These are phyloP conservation scores for Adela reaumurella DNA, from an alignment of 2,888 invertebrate species.

Conservation along the genomic window DNA sequence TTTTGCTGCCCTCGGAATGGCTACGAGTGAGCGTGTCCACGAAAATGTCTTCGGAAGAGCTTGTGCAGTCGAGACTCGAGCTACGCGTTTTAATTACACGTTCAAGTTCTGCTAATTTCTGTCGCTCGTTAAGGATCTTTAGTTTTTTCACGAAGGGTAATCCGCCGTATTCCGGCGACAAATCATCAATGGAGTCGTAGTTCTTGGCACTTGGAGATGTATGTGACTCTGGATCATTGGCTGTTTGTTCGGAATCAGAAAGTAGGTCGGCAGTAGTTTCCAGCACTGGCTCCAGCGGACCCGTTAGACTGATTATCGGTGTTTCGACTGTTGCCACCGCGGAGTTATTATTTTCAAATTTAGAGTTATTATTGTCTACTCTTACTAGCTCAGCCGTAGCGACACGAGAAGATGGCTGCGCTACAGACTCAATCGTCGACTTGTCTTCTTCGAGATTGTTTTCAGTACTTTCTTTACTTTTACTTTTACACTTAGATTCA, in stretches of 20 bases:
- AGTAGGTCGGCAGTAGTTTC: constrained; percentile 43
- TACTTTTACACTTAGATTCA: constrained; percentile 41
- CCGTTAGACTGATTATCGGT: constrained; percentile 38
- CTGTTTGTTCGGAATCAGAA: constrained; percentile 25
- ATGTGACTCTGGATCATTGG: constrained; percentile 22
- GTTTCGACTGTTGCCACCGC: constrained; percentile 26
- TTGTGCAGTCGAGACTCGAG: constrained; percentile 73
- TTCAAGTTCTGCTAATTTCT: constrained; percentile 80
- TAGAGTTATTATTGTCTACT: constrained; percentile 47
- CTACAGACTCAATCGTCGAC: constrained; percentile 25
- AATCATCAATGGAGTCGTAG: constrained; percentile 80
- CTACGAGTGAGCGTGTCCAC: constrained; percentile 66
- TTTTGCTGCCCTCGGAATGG: constrained; percentile 77
- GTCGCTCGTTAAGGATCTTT: constrained; percentile 83
- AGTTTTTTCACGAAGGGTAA: constrained; percentile 84
- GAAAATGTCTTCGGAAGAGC: constrained; percentile 56
- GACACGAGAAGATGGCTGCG: constrained; percentile 34
- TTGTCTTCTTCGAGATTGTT: constrained; percentile 16
- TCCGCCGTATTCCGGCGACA: constrained; percentile 83
- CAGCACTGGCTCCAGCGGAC: constrained; percentile 44
- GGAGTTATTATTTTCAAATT: constrained; percentile 15
- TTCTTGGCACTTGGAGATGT: constrained; percentile 53
- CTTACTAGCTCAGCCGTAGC: constrained; percentile 46
- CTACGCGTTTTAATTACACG: constrained; percentile 72
- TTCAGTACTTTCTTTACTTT: constrained; percentile 23